Percentiles rank a stretch among this genome's conserved stretches.
These are phyloP conservation scores for Labeo catla DNA, from an alignment of 2,113 vertebrate species.

Conservation along the genomic window DNA sequence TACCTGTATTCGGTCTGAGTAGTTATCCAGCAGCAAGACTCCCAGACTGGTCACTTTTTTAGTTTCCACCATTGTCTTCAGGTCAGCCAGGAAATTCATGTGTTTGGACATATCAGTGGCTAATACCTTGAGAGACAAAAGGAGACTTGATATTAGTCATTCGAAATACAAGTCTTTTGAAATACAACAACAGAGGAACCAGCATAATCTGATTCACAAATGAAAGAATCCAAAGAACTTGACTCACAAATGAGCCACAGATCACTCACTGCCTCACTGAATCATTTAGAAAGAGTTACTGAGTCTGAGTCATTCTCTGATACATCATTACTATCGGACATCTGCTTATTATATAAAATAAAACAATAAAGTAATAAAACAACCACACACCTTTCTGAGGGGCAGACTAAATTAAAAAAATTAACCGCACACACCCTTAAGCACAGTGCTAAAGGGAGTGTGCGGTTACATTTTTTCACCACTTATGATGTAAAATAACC, in stretches of 20 bases:
- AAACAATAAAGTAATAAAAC: too few relatives aligned
- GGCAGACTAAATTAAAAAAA: too few relatives aligned
- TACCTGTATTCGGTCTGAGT: conserved; percentile 93
- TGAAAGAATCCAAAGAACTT: not conserved
- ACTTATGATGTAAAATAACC: not conserved
- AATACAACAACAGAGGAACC: not conserved
- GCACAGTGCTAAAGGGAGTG: too few relatives aligned
- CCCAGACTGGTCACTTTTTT: conserved; percentile 94
- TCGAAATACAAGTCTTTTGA: not conserved
- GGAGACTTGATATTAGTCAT: not conserved
- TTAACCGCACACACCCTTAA: too few relatives aligned
- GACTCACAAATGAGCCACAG: not conserved
- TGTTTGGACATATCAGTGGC: conserved; percentile 97
- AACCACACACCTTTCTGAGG: too few relatives aligned
- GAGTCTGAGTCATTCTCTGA: not conserved
- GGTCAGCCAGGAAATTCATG: conserved; percentile 90
- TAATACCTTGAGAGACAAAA: conserved; percentile 77
- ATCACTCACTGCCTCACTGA: not conserved
- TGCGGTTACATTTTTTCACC: too few relatives aligned
- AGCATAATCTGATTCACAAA: not conserved
- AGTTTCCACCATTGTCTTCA: conserved; percentile 96
- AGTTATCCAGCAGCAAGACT: conserved; percentile 91
- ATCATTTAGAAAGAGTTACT: not conserved
- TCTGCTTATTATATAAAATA: not conserved
- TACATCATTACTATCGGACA: not conserved